Percentiles rank a stretch among this genome's conserved stretches.
Evolutionary conservation across 2,888 invertebrate species (phyloP).

Genomic region (Ligdia adustata): DNA sequence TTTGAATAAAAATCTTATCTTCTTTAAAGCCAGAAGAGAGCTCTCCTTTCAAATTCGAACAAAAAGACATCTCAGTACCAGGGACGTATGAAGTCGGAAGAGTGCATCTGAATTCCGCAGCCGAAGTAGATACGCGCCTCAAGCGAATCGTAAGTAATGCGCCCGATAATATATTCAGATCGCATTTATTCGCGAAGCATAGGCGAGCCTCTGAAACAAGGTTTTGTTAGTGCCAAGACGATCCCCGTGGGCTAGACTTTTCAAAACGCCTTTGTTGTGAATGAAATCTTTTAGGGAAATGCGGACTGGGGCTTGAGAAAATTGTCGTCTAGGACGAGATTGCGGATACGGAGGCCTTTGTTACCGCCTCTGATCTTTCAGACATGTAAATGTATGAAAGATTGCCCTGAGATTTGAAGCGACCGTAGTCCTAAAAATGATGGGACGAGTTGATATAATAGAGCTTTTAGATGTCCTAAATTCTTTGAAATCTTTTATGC

Average conservation of each 20-base stretch:
- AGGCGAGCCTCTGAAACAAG: slow-evolving; percentile 74
- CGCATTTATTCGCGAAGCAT: slow-evolving; percentile 74
- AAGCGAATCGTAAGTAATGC: slow-evolving; percentile 76
- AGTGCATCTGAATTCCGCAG: slow-evolving; percentile 69
- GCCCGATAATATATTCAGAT: slow-evolving; percentile 79
- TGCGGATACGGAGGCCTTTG: slow-evolving; percentile 24
- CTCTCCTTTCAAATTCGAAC: slow-evolving; percentile 23
- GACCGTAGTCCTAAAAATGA: slow-evolving; percentile 6
- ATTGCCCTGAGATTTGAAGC: slow-evolving; percentile 20
- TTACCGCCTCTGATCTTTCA: slow-evolving; percentile 23
- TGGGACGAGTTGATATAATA: neutral
- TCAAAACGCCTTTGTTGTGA: slow-evolving; percentile 49
- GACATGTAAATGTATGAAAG: slow-evolving; percentile 23
- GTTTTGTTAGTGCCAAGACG: slow-evolving; percentile 68
- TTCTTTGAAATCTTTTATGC: no score
- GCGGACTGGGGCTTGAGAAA: slow-evolving; percentile 33
- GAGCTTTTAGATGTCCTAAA: no score
- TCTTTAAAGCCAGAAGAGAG: slow-evolving; percentile 18
- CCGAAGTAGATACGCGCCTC: slow-evolving; percentile 67
- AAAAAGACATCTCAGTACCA: slow-evolving; percentile 44
- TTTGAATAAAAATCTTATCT: slow-evolving; percentile 28
- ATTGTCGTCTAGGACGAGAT: slow-evolving; percentile 29
- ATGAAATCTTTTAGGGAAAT: slow-evolving; percentile 37
- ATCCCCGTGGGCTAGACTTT: slow-evolving; percentile 62
- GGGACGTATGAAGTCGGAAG: slow-evolving; percentile 61